A percentile compares a stretch with the other conserved stretches of the same genome.
phyloP scores from a whole-genome alignment of 2,113 vertebrate species.

The Alectura lathami region DNA sequence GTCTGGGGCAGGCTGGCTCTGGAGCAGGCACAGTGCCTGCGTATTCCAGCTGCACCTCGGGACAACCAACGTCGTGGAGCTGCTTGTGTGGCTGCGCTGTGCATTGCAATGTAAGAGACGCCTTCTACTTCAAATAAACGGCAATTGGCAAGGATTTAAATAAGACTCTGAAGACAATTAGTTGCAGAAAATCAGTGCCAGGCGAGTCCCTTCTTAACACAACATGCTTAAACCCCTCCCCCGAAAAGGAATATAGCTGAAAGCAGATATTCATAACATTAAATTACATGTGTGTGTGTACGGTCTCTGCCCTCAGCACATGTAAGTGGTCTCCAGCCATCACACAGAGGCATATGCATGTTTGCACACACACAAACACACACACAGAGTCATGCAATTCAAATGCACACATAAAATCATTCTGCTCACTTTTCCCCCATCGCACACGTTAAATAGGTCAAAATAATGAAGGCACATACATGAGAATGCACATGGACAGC shows the following conservation, averaged over 20 bases:
- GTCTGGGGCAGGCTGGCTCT: background rate
- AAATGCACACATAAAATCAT: background rate
- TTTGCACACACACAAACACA: too few species aligned
- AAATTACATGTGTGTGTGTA: background rate
- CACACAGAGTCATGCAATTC: background rate
- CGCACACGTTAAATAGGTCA: background rate
- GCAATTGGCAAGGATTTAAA: background rate
- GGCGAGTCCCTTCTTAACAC: background rate
- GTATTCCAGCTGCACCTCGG: background rate
- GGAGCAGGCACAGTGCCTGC: background rate
- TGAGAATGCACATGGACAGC: background rate
- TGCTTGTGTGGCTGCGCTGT: background rate
- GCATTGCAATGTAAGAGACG: background rate
- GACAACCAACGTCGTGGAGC: background rate
- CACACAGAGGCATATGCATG: too few species aligned
- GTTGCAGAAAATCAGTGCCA: conserved; percentile 8
- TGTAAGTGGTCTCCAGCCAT: background rate
- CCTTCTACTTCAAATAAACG: background rate
- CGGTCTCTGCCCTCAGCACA: background rate
- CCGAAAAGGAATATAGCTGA: background rate
- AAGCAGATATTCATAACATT: background rate
- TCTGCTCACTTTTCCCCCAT: background rate
- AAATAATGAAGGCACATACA: background rate
- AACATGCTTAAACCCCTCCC: background rate
- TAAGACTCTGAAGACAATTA: background rate